Evolutionary conservation across 2,113 vertebrate genomes (phyloP), one percentile per base, ranked within the genome.

Genomic region (Bos indicus): DNA sequence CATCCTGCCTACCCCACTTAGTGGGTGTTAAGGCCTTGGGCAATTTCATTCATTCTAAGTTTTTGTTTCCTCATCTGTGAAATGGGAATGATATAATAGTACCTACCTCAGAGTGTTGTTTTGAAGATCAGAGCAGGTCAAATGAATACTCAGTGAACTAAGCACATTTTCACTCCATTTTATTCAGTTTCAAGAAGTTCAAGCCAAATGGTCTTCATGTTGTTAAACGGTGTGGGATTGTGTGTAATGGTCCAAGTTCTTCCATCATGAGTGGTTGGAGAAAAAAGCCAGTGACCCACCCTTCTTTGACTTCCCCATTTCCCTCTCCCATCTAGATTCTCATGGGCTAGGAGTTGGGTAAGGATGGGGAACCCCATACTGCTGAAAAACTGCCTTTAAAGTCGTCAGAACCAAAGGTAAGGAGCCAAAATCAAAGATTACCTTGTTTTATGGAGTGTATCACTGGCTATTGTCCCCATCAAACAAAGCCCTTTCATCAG

Each of bases 401-500:
- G 59, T 96, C 97, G 40, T 94, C 30, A 71, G 98, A 97, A 96
- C 97, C 94, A 98, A 97, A 98, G 98, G 98, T 98, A 98, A 93
- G 97, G 98, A 99, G 98, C 97, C 98, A 98, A 99, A 99, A 99
- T 98, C 95, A 98, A 98, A 99, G 98, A 98, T 98, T 98, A 94
- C 93, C 93, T 98, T 98, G 98, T 98, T 98, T 98, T 98, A 98
- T 98, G 87, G 98, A 99, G 99, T 99, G 98, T 99, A 99, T 99
- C 99, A 98, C 98, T 99, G 98, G 98, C 99, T 99, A 99, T 99
- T 99, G 99, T 99, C 99, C 99, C 98, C 96, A 99, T 99, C 99
- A 99, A 99, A 99, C 99, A 99, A 99, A 99, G 99, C 98, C 99
- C 99, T 99, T 99, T 99, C 99, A 99, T 99, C 99, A 99, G 98